Evolutionary conservation across 2,888 invertebrate genomes (phyloP).

Genomic region (Tipula helvola): DNA sequence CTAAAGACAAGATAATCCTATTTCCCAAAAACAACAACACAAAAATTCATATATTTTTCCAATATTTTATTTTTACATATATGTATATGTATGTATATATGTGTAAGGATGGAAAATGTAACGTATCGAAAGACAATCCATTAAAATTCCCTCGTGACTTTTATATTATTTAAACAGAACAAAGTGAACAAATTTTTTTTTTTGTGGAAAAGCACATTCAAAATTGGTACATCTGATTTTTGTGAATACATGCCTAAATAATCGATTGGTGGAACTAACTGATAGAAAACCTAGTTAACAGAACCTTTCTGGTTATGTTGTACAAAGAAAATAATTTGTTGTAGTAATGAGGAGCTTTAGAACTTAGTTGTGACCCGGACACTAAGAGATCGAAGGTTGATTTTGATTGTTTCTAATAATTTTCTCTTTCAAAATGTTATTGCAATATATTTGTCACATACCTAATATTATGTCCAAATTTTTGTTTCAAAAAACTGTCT

Average conservation of each 20-base stretch:
- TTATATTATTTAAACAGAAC: not conserved
- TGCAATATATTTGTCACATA: too few relatives aligned
- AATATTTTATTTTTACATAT: not conserved
- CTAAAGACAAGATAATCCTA: not conserved
- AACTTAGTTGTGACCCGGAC: too few relatives aligned
- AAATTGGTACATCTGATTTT: not conserved
- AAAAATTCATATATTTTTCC: not conserved
- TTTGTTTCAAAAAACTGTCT: too few relatives aligned
- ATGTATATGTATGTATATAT: not conserved
- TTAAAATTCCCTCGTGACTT: not conserved
- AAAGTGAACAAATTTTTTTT: not conserved
- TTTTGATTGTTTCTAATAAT: too few relatives aligned
- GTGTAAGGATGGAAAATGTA: not conserved
- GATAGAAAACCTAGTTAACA: too few relatives aligned
- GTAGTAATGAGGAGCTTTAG: too few relatives aligned
- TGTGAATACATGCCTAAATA: too few relatives aligned
- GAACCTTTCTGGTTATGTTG: too few relatives aligned
- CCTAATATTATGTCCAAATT: too few relatives aligned
- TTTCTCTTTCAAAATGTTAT: too few relatives aligned
- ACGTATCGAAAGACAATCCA: constrained; percentile 4
- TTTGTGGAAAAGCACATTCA: not conserved
- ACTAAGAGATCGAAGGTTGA: too few relatives aligned
- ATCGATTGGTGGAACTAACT: not conserved
- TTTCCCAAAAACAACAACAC: not conserved
- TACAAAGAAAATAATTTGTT: too few relatives aligned